Evolutionary conservation across 2,888 invertebrate species (phyloP), one percentile per base, ranked within the genome.

Genomic region (Idaea aversata): DNA sequence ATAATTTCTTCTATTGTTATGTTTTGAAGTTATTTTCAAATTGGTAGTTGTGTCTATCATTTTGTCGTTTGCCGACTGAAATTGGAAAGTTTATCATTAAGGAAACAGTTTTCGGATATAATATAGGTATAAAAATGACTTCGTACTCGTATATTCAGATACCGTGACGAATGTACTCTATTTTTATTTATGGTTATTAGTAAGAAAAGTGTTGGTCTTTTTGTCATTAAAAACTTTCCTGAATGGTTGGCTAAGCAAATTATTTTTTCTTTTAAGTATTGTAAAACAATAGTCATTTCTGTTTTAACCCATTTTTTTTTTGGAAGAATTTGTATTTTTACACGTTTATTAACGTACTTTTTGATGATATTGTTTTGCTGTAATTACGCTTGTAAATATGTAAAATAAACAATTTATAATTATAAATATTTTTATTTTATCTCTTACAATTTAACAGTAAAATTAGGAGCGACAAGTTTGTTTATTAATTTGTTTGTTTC

Each of bases 311-410:
- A n/a, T n/a, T n/a, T 38, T 13, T 47, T 47, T 13, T 47, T 47
- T 47, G 13, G 25, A 62, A 70, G 34, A 63, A 36, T 61, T 59
- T 73, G 62, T 72, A 68, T 70, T 73, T 69, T 74, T 75, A 75
- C 72, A 63, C 34, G 72, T 72, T 77, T 75, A 76, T 72, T 76
- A 77, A 72, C 63, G 65, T 58, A 69, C 34, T 2, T 47, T 47
- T 47, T 13, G 47, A 47, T 47, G 10, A 13, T 47, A 47, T 47
- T 13, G 7, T 47, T 47, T 63, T 81, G 84, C 82, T 85, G 80
- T 87, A 86, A 85, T 81, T 80, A 84, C 80, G 86, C 86, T 90
- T 91, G 91, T 91, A 91, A 90, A 91, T 91, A 91, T 91, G 90
- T 91, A 88, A 85, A 88, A 88, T 90, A 89, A 88, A 89, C 65